Evolutionary conservation across 2,888 invertebrate species (phyloP).

Genomic region (Allygus modestus): DNA sequence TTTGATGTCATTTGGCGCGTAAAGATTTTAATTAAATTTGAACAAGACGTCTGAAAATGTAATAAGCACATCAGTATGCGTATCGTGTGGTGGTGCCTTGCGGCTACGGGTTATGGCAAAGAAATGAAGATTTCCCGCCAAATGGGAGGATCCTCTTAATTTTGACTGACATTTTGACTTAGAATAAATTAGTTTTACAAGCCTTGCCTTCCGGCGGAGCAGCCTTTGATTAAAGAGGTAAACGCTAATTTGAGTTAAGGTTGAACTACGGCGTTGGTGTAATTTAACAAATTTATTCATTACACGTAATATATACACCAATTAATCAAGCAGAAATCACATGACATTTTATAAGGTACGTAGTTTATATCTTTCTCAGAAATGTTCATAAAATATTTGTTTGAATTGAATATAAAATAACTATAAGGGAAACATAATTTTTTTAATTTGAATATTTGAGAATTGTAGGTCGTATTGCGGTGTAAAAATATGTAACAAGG

Average conservation of each 20-base stretch:
- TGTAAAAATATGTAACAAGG: too few species aligned
- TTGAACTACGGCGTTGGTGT: not conserved
- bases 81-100: not conserved
- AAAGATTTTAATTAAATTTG: not conserved
- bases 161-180: constrained; percentile 28
- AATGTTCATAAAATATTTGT: too few species aligned
- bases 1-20: too few species aligned
- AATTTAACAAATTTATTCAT: not conserved
- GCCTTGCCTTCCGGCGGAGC: not conserved
- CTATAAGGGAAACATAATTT: too few species aligned
- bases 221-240: not conserved
- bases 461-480: too few species aligned
- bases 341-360: too few species aligned
- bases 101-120: not conserved
- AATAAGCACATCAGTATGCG: constrained; percentile 7
- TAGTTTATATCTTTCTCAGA: too few species aligned
- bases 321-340: too few species aligned
- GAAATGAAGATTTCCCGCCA: not conserved
- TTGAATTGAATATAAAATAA: too few species aligned
- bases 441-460: too few species aligned
- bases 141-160: constrained; percentile 6
- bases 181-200: constrained; percentile 1
- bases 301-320: not conserved
- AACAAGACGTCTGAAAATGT: not conserved
- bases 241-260: not conserved